These are phyloP conservation scores for Otus sunia DNA, from an alignment of 2,113 vertebrate species.

Conservation along the genomic window DNA sequence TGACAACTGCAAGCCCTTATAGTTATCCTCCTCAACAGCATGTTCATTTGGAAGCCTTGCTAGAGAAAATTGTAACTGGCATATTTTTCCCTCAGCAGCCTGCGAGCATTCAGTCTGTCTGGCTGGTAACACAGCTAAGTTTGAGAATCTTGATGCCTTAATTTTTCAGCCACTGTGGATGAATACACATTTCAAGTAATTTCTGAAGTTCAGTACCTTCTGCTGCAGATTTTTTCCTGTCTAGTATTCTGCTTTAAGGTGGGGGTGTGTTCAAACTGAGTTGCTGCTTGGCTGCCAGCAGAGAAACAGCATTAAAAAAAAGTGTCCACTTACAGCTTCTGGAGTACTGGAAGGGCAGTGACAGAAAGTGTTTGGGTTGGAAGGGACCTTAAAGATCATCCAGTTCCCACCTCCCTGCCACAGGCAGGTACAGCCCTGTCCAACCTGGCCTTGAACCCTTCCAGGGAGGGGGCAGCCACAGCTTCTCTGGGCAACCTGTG, in stretches of 20 bases:
- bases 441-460: too few relatives aligned
- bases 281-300: background rate
- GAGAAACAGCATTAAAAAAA: background rate
- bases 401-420: too few relatives aligned
- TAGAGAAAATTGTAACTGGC: background rate
- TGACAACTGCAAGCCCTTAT: background rate
- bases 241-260: background rate
- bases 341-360: background rate
- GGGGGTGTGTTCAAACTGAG: background rate
- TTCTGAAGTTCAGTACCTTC: background rate
- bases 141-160: background rate
- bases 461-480: too few relatives aligned
- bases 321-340: background rate
- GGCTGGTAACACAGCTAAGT: background rate
- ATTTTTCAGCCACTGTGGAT: accelerated
- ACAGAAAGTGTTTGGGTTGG: background rate
- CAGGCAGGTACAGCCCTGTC: too few relatives aligned
- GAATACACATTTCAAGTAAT: background rate
- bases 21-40: background rate
- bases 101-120: accelerated
- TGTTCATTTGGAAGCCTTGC: background rate
- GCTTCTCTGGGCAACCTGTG: too few relatives aligned
- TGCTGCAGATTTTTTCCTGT: background rate
- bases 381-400: too few relatives aligned
- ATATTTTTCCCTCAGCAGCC: accelerated